Base-by-base conservation (phyloP, 2,113 vertebrate genomes). In the Fukomys damarensis region DNA sequence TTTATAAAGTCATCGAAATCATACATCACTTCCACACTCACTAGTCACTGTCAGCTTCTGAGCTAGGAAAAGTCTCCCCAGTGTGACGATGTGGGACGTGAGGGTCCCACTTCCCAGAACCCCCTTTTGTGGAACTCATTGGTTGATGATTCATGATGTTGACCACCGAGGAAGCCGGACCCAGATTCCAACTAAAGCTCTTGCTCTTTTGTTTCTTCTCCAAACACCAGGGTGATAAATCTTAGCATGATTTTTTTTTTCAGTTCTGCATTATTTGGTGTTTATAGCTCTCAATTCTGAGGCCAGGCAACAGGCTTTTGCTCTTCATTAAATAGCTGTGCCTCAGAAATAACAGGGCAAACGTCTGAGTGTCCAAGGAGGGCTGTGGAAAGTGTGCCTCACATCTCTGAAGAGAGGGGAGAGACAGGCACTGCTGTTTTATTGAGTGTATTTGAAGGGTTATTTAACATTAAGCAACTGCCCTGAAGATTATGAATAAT, bases 391-490 rank as follows among this genome's bases (percentile, higher is more conserved):
- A 97, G 59, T 7, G 22, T 8, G 14, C 41, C 26, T 11, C 4
- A 4, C 12, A 3, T 52, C 43, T 65, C 0, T 0, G 46, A 49
- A 82, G 59, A 89, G 82, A 93, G 93, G 83, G 49, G 26, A 24
- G 89, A 24, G 90, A 85, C 4, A 68, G 9, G 56, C 56, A n/a
- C 24, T n/a, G 30, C 2, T 74, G 59, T 61, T 58, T 81, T 84
- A 43, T 32, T 54, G 63, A 96, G 41, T 65, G 1, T 74, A 91
- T 35, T 95, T 81, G 86, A 96, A 58, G 85, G 63, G 63, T 35
- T 81, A 76, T 93, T 96, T 90, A 92, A 96, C 58, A 93, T 83
- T 90, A 85, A 91, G 11, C n/a, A 24, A 70, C 74, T 66, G 65
- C 35, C 91, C 63, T 76, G 65, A 59, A 41, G 26, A 61, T 93